Base-by-base conservation (phyloP, 1,140 invertebrate genomes). In the Caligus rogercresseyi region DNA sequence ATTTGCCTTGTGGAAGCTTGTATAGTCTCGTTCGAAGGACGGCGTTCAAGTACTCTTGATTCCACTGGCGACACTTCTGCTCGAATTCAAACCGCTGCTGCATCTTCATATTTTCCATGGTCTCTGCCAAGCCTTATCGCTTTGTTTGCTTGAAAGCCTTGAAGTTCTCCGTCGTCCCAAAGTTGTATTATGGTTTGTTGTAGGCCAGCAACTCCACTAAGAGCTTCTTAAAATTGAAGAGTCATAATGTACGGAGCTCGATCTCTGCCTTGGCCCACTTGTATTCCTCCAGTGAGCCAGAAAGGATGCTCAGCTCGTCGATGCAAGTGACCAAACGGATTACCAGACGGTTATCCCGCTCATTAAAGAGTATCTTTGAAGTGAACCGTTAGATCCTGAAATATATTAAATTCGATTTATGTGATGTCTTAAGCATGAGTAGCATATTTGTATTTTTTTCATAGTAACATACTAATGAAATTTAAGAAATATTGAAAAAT, bases 21-120 rank as follows among this genome's bases (percentile, higher is more conserved):
- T 92, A 71, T 97, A 91, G 72, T 98, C 94, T 78, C 95, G 96
- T 70, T 86, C 89, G 78, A 98, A 94, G 73, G 16, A 98, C 88
- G 21, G 90, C 89, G 69, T 83, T 87, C 25, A 98, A 75, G 74
- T 95, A 98, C 76, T 98, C 91, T 75, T 82, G 67, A 68, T 74
- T 72, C 73, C 97, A 96, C 71, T 97, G 92, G 26, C 91, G 77
- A 19, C 89, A 80, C 72, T 94, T 95, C 19, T 89, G 81, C 75
- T 98, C 94, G 16, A 92, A 91, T 74, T 98, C 94, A 52, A 96
- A 74, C 75, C 97, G 94, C 74, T 97, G 93, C 76, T 98, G 94
- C 71, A 98, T 98, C 72, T 98, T 95, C 19, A 98, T 77, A 74
- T 95, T 96, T 73, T 98, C 95, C 0, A 93, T 98, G 3, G 94